These are phyloP conservation scores for Saccostrea cuccullata DNA, from an alignment of 1,140 invertebrate genomes.

Conservation along the genomic window DNA sequence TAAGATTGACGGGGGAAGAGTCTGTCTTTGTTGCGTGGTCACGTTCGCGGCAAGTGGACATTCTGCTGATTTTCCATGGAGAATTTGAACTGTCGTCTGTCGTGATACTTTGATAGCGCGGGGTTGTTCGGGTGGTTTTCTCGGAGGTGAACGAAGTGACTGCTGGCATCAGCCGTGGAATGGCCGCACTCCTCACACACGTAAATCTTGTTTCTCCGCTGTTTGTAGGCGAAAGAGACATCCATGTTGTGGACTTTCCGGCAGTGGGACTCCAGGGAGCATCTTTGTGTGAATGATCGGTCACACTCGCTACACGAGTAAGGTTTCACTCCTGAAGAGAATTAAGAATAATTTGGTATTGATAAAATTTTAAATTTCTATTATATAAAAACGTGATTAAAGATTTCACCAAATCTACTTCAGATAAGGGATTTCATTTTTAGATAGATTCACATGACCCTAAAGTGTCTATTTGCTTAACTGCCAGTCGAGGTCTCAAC, in stretches of 20 bases:
- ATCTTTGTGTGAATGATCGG: slow-evolving; percentile 99
- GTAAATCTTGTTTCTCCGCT: slow-evolving; percentile 94
- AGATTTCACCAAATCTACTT: too few species aligned
- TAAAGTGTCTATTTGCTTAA: too few species aligned
- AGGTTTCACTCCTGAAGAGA: slow-evolving; percentile 91
- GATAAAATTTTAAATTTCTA: background rate
- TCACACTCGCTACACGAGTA: slow-evolving; percentile 98
- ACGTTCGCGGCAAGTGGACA: slow-evolving; percentile 17
- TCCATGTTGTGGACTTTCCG: slow-evolving; percentile 98
- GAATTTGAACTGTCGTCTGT: slow-evolving; percentile 98
- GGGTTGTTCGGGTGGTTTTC: slow-evolving; percentile 97
- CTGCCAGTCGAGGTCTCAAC: too few species aligned
- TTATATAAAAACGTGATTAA: too few species aligned
- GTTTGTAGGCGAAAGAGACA: slow-evolving; percentile 98
- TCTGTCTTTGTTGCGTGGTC: background rate
- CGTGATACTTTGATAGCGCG: slow-evolving; percentile 97
- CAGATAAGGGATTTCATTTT: too few species aligned
- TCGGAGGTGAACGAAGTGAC: slow-evolving; percentile 96
- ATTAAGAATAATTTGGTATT: slow-evolving; percentile 40
- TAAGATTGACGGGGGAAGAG: background rate
- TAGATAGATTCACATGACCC: too few species aligned
- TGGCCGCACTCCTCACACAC: slow-evolving; percentile 99
- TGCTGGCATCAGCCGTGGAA: slow-evolving; percentile 96
- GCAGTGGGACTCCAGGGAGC: slow-evolving; percentile 99
- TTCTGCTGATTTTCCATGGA: background rate